phyloP scores from a whole-genome alignment of 1,140 invertebrate genomes.

The Neodiprion fabricii region DNA sequence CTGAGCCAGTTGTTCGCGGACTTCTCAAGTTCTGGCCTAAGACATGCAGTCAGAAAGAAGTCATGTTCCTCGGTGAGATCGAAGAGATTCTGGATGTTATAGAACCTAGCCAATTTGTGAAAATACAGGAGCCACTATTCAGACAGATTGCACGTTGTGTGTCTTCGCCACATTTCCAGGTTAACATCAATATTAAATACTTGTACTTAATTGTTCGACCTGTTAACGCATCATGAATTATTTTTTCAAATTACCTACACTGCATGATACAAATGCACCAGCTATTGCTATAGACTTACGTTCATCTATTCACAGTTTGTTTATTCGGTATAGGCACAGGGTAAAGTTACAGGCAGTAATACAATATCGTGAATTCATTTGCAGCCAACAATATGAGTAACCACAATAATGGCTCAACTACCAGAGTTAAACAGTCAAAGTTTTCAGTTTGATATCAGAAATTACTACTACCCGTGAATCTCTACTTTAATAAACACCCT shows the following conservation, averaged over 20 bases:
- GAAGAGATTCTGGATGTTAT: conserved; percentile 99
- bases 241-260: conserved; percentile 2
- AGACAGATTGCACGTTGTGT: conserved; percentile 97
- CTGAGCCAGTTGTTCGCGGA: conserved; percentile 94
- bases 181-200: conserved; percentile 45
- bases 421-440: too few species aligned
- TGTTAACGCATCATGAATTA: neutral
- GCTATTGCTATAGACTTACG: neutral
- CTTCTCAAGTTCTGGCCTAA: conserved; percentile 99
- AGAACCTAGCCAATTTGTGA: conserved; percentile 97
- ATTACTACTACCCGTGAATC: too few species aligned
- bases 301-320: neutral
- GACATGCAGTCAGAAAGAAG: conserved; percentile 98
- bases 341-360: too few species aligned
- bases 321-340: neutral
- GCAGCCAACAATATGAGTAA: too few species aligned
- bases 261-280: conserved; percentile 6
- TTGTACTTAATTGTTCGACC: too few species aligned
- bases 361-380: too few species aligned
- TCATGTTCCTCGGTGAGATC: conserved; percentile 98
- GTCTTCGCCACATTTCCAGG: conserved; percentile 97
- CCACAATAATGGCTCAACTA: too few species aligned
- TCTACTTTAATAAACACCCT: too few species aligned
- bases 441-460: too few species aligned
- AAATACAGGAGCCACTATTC: conserved; percentile 97